These are phyloP conservation scores for Mycetomoellerius zeteki DNA, from an alignment of 1,140 invertebrate species.

Conservation along the genomic window DNA sequence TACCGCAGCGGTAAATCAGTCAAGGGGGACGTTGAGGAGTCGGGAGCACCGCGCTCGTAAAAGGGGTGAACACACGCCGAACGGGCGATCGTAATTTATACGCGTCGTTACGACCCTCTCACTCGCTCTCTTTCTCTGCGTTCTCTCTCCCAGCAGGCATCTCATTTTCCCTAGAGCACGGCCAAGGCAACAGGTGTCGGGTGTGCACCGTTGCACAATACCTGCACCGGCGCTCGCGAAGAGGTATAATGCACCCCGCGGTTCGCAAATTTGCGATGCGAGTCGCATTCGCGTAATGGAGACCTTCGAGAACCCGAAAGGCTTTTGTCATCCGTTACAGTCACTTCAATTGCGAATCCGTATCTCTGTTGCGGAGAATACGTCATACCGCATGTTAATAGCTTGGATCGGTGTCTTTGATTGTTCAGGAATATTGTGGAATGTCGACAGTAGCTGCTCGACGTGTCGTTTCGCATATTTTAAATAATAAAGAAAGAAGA, in stretches of 20 bases:
- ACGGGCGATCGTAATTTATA: conserved; percentile 67
- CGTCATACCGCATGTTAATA: neutral
- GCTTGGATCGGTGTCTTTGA: neutral
- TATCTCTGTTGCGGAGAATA: neutral
- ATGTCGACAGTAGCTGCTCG: neutral
- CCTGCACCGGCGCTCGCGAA: conserved; percentile 18
- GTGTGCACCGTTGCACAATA: conserved; percentile 50
- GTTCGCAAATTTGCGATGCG: conserved; percentile 32
- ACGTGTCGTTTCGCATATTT: neutral
- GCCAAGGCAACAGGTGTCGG: conserved; percentile 71
- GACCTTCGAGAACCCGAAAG: conserved; percentile 14
- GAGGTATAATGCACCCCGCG: conserved; percentile 44
- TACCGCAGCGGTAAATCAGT: conserved; percentile 51
- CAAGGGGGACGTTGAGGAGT: conserved; percentile 52
- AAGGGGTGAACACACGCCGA: conserved; percentile 50
- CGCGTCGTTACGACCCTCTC: conserved; percentile 53
- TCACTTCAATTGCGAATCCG: neutral
- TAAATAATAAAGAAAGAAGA: neutral
- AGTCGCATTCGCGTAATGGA: conserved; percentile 34
- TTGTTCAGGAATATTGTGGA: conserved; percentile 2
- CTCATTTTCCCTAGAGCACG: conserved; percentile 63
- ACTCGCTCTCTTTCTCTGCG: conserved; percentile 1
- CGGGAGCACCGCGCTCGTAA: conserved; percentile 61
- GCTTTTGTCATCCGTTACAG: neutral
- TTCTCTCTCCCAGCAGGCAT: conserved; percentile 41